Evolutionary conservation across 2,797 vertebrate species (phyloP).

Genomic region (Clarias pachynema): DNA sequence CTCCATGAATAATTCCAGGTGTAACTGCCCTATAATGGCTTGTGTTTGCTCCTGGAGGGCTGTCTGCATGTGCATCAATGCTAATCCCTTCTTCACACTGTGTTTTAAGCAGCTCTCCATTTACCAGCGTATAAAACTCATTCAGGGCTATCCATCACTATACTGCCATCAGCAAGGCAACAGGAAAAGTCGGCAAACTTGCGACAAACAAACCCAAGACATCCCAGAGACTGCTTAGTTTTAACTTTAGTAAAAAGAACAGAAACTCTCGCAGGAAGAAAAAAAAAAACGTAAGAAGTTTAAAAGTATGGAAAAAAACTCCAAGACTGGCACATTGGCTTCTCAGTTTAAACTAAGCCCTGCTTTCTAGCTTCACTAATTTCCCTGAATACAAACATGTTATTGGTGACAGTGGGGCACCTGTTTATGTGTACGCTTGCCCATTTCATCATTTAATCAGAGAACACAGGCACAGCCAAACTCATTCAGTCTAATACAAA

Average conservation of each 20-base stretch:
- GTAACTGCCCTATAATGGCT: conserved; percentile 51
- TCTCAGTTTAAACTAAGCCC: conserved; percentile 32
- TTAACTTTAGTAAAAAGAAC: conserved; percentile 18
- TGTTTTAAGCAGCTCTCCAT: conserved; percentile 50
- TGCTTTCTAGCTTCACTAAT: conserved; percentile 28
- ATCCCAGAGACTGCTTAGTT: conserved; percentile 7
- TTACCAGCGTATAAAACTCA: conserved; percentile 45
- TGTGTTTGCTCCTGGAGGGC: conserved; percentile 43
- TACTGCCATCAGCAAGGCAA: conserved; percentile 41
- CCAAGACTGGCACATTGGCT: not conserved
- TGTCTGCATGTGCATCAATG: conserved; percentile 44
- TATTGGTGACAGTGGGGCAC: conserved; percentile 43
- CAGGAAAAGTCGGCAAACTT: conserved; percentile 16
- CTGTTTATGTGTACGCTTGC: conserved; percentile 48
- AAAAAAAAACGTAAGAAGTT: not conserved
- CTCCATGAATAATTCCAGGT: conserved; percentile 59
- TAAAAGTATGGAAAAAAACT: not conserved
- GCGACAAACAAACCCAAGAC: conserved; percentile 25
- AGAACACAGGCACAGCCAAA: conserved; percentile 45
- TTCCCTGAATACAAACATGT: conserved; percentile 30
- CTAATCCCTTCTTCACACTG: conserved; percentile 55
- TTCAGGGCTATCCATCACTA: conserved; percentile 52
- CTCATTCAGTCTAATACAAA: conserved; percentile 53
- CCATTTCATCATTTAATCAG: conserved; percentile 53
- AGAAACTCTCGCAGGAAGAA: not conserved